phyloP scores from a whole-genome alignment of 2,113 vertebrate species.

The Forbesichthys papilliferus region DNA sequence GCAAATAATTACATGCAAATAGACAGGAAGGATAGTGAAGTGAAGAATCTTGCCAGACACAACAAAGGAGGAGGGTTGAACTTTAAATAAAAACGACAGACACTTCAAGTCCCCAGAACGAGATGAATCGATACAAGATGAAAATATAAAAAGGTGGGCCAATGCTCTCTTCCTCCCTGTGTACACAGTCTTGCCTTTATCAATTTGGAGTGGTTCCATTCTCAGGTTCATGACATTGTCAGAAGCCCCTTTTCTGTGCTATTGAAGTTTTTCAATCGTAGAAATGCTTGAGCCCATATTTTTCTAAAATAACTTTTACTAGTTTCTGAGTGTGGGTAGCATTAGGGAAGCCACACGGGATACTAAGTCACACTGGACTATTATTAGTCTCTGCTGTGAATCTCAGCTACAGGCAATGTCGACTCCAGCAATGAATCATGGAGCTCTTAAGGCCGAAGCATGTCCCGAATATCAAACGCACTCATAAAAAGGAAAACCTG shows the following conservation, averaged over 20 bases:
- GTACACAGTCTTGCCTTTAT: slow-evolving; percentile 26
- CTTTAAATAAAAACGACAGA: slow-evolving; percentile 67
- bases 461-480: slow-evolving; percentile 79
- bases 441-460: slow-evolving; percentile 77
- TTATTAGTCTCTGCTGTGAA: slow-evolving; percentile 75
- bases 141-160: slow-evolving; percentile 44
- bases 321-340: slow-evolving; percentile 63
- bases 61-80: slow-evolving; percentile 51
- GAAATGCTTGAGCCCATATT: slow-evolving; percentile 40
- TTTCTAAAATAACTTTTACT: slow-evolving; percentile 62
- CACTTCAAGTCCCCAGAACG: slow-evolving; percentile 56
- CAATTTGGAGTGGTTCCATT: slow-evolving; percentile 46
- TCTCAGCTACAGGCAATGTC: slow-evolving; percentile 66
- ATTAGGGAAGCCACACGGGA: slow-evolving; percentile 65
- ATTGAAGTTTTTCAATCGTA: slow-evolving; percentile 44
- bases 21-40: slow-evolving; percentile 19
- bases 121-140: slow-evolving; percentile 60
- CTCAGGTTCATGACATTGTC: slow-evolving; percentile 62
- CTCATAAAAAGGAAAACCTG: slow-evolving; percentile 81
- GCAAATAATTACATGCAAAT: not conserved
- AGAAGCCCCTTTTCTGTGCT: slow-evolving; percentile 44
- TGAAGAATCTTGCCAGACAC: slow-evolving; percentile 31
- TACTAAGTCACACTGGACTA: slow-evolving; percentile 68
- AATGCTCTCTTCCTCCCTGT: slow-evolving; percentile 21
- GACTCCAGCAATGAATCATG: slow-evolving; percentile 79